Percentiles rank a stretch among this genome's conserved stretches.
phyloP scores from a whole-genome alignment of 2,797 vertebrate genomes.

The Siniperca scherzeri region DNA sequence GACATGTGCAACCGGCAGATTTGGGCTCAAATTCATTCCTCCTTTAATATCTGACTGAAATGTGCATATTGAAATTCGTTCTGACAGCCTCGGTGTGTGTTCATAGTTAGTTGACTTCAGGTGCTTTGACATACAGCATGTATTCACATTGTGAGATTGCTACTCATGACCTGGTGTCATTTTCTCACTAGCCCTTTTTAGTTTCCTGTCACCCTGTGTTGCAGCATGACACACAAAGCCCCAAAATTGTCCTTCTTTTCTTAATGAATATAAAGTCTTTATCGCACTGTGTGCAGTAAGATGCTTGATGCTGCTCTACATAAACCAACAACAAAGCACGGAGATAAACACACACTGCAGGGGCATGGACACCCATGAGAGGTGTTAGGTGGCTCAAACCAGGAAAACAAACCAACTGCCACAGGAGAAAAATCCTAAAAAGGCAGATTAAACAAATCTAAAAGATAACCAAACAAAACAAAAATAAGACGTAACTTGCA shows the following conservation, averaged over 20 bases:
- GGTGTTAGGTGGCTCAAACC: conserved; percentile 26
- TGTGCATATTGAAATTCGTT: conserved; percentile 12
- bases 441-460: conserved; percentile 13
- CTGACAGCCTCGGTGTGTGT: conserved; percentile 25
- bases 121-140: conserved; percentile 17
- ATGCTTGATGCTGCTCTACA: conserved; percentile 27
- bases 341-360: conserved; percentile 31
- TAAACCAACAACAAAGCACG: conserved; percentile 39
- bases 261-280: background rate
- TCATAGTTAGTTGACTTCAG: conserved; percentile 32
- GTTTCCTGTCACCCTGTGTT: background rate
- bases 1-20: conserved; percentile 10
- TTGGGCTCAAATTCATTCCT: conserved; percentile 9
- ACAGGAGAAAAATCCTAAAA: conserved; percentile 20
- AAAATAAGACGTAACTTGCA: background rate
- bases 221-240: conserved; percentile 7
- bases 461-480: background rate
- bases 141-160: conserved; percentile 12
- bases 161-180: conserved; percentile 21
- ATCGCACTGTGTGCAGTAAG: background rate
- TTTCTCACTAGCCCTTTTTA: conserved; percentile 7
- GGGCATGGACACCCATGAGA: conserved; percentile 2
- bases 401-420: conserved; percentile 37
- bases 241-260: background rate
- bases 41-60: conserved; percentile 4